phyloP scores from a whole-genome alignment of 1,140 invertebrate genomes.

The Drosophila bifasciata region DNA sequence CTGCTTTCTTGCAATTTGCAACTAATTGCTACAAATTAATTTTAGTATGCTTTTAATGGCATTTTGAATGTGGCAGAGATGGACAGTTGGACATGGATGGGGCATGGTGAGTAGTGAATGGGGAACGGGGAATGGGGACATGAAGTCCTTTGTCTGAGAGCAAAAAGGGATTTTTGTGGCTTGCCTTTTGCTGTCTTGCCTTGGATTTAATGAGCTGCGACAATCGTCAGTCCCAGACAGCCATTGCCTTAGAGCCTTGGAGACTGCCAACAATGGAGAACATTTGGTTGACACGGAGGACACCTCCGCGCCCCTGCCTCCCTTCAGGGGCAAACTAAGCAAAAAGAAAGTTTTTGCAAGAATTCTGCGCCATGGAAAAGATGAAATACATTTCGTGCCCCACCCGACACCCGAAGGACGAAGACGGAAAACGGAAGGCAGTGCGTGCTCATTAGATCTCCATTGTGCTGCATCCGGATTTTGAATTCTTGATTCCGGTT shows the following conservation, averaged over 20 bases:
- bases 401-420: conserved; percentile 22
- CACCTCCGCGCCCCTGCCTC: conserved; percentile 16
- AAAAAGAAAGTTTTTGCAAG: conserved; percentile 53
- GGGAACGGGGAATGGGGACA: conserved; percentile 50
- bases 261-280: conserved; percentile 55
- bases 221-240: conserved; percentile 38
- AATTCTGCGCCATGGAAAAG: conserved; percentile 28
- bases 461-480: conserved; percentile 50
- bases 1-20: conserved; percentile 76
- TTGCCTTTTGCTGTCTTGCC: conserved; percentile 53
- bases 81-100: conserved; percentile 10
- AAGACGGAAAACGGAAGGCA: conserved; percentile 16
- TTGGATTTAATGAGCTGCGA: conserved; percentile 74
- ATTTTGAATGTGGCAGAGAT: conserved; percentile 77
- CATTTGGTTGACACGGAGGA: conserved; percentile 52
- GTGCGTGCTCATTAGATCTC: conserved; percentile 59
- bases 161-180: conserved; percentile 65
- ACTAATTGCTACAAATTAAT: conserved; percentile 82
- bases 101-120: background rate
- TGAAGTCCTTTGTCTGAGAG: conserved; percentile 55
- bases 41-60: conserved; percentile 82
- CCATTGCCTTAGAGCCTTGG: conserved; percentile 4
- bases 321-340: conserved; percentile 8
- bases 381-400: conserved; percentile 34
- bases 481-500: conserved; percentile 8